phyloP scores from a whole-genome alignment of 2,797 vertebrate genomes.

The Remorina albescens region DNA sequence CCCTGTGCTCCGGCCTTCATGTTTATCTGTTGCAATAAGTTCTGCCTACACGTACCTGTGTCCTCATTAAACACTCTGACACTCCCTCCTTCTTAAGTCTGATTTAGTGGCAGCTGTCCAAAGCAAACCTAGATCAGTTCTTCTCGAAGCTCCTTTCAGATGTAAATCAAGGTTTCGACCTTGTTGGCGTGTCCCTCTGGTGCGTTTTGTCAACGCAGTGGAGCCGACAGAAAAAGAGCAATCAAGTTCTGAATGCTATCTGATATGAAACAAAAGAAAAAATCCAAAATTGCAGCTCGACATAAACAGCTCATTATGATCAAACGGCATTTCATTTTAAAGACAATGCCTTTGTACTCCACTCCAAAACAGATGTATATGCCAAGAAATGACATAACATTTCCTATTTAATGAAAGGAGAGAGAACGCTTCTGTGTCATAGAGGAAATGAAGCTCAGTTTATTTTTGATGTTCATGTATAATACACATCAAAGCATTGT shows the following conservation, averaged over 20 bases:
- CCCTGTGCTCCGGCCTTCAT: too few relatives aligned
- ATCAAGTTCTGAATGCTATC: not conserved
- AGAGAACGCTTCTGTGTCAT: conserved; percentile 18
- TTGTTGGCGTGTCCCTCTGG: too few relatives aligned
- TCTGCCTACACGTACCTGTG: too few relatives aligned
- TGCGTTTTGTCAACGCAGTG: too few relatives aligned
- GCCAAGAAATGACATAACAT: conserved; percentile 47
- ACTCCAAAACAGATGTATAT: conserved; percentile 52
- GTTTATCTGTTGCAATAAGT: too few relatives aligned
- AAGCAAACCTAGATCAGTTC: too few relatives aligned
- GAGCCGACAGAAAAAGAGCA: not conserved
- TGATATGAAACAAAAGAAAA: conserved; percentile 28
- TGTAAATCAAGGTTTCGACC: too few relatives aligned
- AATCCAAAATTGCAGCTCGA: conserved; percentile 39
- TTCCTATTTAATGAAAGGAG: conserved; percentile 33
- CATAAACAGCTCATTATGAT: conserved; percentile 57
- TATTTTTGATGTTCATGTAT: conserved; percentile 51
- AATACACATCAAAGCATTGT: conserved; percentile 51
- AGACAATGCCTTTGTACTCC: conserved; percentile 46
- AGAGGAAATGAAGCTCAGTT: conserved; percentile 18
- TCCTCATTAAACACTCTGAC: too few relatives aligned
- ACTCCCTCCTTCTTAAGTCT: too few relatives aligned
- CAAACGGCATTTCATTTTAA: conserved; percentile 51
- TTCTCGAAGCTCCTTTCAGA: too few relatives aligned
- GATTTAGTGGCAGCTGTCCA: not conserved